Base-by-base conservation (phyloP, 2,113 vertebrate species). In the Hiodon tergisus region DNA sequence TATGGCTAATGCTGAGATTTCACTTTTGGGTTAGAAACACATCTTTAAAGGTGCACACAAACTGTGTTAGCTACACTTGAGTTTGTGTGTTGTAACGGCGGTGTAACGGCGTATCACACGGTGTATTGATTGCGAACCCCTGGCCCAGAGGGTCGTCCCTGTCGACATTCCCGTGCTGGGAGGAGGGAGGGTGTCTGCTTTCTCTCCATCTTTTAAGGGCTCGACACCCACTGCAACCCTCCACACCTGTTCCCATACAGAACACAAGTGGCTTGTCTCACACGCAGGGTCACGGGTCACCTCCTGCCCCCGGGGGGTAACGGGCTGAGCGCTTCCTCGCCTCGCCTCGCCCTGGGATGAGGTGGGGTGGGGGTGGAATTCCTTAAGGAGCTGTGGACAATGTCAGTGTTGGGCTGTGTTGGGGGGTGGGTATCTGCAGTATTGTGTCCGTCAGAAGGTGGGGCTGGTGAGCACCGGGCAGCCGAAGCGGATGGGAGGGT, bases 401-500 rank as follows among this genome's bases (percentile, higher is more conserved):
- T n/a, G 47, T 69, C 67, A 9, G 47, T 69, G 48, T 69, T 14
- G 52, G 67, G n/a, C 52, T 46, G 52, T 31, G 31, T 31, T 31
- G 31, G 31, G 31, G 31, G 31, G 31, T 31, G 31, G 31, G 31
- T 31, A 31, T 31, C 31, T 31, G 31, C 31, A 31, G 31, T 31
- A 31, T 2, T 31, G 31, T 31, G 31, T 31, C 31, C 31, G 31
- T 31, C 31, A 31, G 31, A 31, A 31, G 31, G 31, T 31, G 31
- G 31, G 31, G 31, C 31, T 31, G 31, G 31, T 31, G 31, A 54
- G 69, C 52, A 16, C 14, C 9, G 14, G n/a, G 69, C 55, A 10
- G 69, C 69, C n/a, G 6, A 1, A 57, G 14, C 48, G 69, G 69
- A 71, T 31, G 69, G 53, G 54, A 58, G 57, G 69, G 57, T 58